A percentile compares a stretch with the other conserved stretches of the same genome.
Conservation (phyloP, 2,888 invertebrate species). For the Fissipunctia ypsillon region DNA sequence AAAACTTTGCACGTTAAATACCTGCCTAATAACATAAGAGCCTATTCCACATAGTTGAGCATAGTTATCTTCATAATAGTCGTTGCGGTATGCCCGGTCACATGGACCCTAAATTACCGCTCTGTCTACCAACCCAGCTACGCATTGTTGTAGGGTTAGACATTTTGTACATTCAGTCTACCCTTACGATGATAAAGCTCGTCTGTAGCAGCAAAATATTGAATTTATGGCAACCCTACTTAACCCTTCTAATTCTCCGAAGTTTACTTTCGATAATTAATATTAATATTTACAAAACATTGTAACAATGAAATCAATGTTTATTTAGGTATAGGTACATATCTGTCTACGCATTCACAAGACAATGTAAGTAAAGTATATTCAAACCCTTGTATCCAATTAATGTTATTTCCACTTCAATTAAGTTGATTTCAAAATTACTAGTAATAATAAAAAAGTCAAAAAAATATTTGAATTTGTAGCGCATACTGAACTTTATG, state of each 20-base stretch:
- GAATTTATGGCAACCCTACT: constrained; percentile 26
- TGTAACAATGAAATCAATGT: not conserved
- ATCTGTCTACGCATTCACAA: not conserved
- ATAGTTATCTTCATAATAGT: constrained; percentile 2
- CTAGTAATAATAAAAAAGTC: not conserved
- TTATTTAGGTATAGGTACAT: not conserved
- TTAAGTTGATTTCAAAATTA: not conserved
- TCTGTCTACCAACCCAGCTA: constrained; percentile 11
- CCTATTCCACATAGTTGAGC: constrained; percentile 4
- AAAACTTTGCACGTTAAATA: not conserved
- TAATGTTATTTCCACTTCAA: not conserved
- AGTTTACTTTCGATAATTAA: constrained; percentile 32
- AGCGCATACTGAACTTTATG: not conserved
- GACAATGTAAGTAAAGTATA: not conserved
- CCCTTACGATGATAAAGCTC: constrained; percentile 4
- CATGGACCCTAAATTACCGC: constrained; percentile 32
- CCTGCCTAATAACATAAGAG: not conserved
- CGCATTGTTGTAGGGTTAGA: constrained; percentile 31
- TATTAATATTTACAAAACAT: constrained; percentile 25
- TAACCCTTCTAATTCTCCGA: constrained; percentile 20
- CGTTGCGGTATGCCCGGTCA: constrained; percentile 5
- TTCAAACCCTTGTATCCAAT: not conserved
- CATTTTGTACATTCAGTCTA: constrained; percentile 7
- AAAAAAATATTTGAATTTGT: not conserved
- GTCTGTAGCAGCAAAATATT: constrained; percentile 1